A percentile compares a stretch with the other conserved stretches of the same genome.
Evolutionary conservation across 2,888 invertebrate genomes (phyloP).

Genomic region (Serripes groenlandicus): DNA sequence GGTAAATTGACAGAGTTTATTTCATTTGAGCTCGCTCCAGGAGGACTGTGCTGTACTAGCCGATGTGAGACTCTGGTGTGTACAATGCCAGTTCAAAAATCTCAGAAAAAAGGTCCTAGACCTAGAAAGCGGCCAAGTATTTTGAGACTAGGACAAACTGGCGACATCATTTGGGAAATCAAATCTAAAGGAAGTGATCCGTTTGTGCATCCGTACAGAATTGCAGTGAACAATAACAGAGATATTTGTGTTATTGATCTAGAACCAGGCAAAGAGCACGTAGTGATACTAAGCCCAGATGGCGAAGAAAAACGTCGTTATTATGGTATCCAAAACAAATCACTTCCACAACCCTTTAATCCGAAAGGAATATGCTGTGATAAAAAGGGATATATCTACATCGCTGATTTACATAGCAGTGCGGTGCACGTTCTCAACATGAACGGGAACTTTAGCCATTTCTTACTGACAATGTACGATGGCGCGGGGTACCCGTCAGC

Average conservation of each 20-base stretch:
- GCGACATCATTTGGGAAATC: conserved; percentile 56
- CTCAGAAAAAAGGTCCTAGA: conserved; percentile 60
- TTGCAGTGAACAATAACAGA: conserved; percentile 50
- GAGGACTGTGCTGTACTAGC: conserved; percentile 55
- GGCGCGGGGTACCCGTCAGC: conserved; percentile 48
- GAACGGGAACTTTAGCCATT: conserved; percentile 54
- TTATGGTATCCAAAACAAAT: conserved; percentile 53
- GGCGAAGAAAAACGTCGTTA: conserved; percentile 56
- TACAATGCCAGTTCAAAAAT: conserved; percentile 50
- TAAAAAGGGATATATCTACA: conserved; percentile 47
- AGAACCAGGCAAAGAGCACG: conserved; percentile 48
- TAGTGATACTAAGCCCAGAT: conserved; percentile 57
- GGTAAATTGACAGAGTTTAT: conserved; percentile 48
- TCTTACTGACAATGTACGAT: conserved; percentile 55
- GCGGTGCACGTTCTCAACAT: conserved; percentile 61
- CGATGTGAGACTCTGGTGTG: conserved; percentile 59
- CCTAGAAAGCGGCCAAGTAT: conserved; percentile 47
- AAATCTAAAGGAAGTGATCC: conserved; percentile 56
- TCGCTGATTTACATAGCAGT: conserved; percentile 60
- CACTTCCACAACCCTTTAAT: conserved; percentile 46
- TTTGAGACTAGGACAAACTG: conserved; percentile 44
- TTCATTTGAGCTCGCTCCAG: conserved; percentile 52
- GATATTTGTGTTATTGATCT: conserved; percentile 61
- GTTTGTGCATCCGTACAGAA: conserved; percentile 49
- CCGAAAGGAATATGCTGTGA: conserved; percentile 62